phyloP scores from a whole-genome alignment of 1,140 invertebrate genomes.

The Argopecten irradians region DNA sequence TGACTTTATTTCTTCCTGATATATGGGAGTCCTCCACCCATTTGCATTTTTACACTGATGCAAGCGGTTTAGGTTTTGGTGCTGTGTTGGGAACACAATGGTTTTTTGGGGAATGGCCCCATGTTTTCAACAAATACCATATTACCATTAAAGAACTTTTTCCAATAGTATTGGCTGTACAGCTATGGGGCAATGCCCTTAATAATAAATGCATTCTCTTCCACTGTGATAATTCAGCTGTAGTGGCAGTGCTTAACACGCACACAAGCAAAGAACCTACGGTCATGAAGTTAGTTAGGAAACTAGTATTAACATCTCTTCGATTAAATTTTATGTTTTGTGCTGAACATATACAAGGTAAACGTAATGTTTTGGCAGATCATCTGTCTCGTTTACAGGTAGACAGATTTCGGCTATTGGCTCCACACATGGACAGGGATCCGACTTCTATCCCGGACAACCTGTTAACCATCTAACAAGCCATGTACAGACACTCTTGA shows the following conservation, averaged over 20 bases:
- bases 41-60: slow-evolving; percentile 20
- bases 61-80: slow-evolving; percentile 32
- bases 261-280: neutral
- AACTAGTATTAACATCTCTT: neutral
- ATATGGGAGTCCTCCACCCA: neutral
- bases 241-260: slow-evolving; percentile 24
- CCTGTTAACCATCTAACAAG: neutral
- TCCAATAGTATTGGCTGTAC: slow-evolving; percentile 32
- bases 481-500: neutral
- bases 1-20: slow-evolving; percentile 34
- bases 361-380: neutral
- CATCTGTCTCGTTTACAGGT: slow-evolving; percentile 34
- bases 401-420: neutral
- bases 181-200: neutral
- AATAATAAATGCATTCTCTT: slow-evolving; percentile 4
- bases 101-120: neutral
- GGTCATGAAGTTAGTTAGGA: neutral
- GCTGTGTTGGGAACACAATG: slow-evolving; percentile 17
- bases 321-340: slow-evolving; percentile 21
- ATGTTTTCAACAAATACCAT: neutral
- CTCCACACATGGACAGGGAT: neutral
- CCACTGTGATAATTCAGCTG: slow-evolving; percentile 24
- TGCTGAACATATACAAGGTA: slow-evolving; percentile 27
- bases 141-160: slow-evolving; percentile 41
- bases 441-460: neutral